These are phyloP conservation scores for Schlechtendalia chinensis DNA, from an alignment of 1,140 invertebrate species.

Conservation along the genomic window DNA sequence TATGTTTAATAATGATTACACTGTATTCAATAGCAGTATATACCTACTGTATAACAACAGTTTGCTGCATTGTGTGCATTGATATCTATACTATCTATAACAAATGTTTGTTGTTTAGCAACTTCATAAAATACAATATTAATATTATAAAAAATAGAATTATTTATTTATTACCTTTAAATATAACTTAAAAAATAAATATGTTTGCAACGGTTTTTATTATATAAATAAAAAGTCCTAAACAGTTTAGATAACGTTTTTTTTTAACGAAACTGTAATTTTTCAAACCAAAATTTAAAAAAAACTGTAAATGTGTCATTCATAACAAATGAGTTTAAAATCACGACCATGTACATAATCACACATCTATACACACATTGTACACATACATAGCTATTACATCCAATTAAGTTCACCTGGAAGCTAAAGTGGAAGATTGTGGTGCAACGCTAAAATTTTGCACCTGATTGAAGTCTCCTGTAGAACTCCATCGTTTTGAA, in stretches of 20 bases:
- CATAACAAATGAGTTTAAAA: not conserved
- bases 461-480: conserved; percentile 69
- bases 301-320: not conserved
- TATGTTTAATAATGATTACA: no score
- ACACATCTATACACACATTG: not conserved
- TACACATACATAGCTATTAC: not conserved
- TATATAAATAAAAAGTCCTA: not conserved
- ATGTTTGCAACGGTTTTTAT: conserved; percentile 2
- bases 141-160: no score
- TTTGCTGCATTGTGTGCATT: no score
- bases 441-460: conserved; percentile 54
- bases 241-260: not conserved
- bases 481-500: conserved; percentile 80
- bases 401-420: conserved; percentile 51
- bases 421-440: conserved; percentile 51
- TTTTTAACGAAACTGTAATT: not conserved
- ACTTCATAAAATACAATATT: no score
- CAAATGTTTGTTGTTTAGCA: no score
- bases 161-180: no score
- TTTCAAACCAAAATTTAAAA: not conserved
- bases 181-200: not conserved
- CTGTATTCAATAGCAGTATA: no score
- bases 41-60: no score
- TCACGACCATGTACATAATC: not conserved
- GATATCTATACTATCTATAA: no score